A percentile compares a stretch with the other conserved stretches of the same genome.
Evolutionary conservation across 1,140 invertebrate genomes (phyloP).

Genomic region (Pseudomyrmex flavicornis): DNA sequence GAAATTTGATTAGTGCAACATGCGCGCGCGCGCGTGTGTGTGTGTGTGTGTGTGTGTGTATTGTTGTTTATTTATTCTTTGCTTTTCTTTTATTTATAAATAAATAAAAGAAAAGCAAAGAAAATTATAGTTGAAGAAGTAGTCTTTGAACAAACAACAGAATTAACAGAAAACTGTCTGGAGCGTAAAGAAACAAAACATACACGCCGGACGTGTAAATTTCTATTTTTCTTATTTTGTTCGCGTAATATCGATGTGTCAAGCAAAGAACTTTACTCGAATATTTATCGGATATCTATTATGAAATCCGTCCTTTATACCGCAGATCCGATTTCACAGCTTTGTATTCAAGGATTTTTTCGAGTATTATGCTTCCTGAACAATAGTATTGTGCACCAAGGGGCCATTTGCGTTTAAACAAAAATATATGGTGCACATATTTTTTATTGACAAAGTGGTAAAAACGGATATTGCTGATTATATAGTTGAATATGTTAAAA

Average conservation of each 20-base stretch:
- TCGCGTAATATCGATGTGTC: slow-evolving; percentile 32
- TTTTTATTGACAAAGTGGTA: slow-evolving; percentile 69
- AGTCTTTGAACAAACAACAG: not conserved
- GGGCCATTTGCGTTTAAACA: slow-evolving; percentile 64
- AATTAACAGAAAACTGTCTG: not conserved
- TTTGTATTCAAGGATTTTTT: not conserved
- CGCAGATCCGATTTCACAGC: slow-evolving; percentile 37
- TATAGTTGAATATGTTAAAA: slow-evolving; percentile 2
- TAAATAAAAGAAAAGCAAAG: not conserved
- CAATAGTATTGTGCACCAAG: slow-evolving; percentile 62
- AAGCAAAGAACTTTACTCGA: not conserved
- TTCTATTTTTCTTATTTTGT: slow-evolving; percentile 9
- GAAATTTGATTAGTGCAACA: slow-evolving; percentile 1
- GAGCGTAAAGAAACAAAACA: not conserved
- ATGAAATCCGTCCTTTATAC: slow-evolving; percentile 66
- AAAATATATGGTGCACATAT: slow-evolving; percentile 72
- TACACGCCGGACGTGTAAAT: not conserved
- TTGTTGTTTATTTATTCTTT: not conserved
- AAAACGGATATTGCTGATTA: slow-evolving; percentile 3
- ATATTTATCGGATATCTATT: not conserved
- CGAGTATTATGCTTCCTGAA: slow-evolving; percentile 30
- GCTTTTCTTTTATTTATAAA: not conserved
- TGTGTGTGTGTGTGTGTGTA: not conserved
- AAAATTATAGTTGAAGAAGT: not conserved
- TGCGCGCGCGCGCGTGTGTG: not conserved